Evolutionary conservation across 2,113 vertebrate genomes (phyloP).

Genomic region (Psilopsiagon aurifrons): DNA sequence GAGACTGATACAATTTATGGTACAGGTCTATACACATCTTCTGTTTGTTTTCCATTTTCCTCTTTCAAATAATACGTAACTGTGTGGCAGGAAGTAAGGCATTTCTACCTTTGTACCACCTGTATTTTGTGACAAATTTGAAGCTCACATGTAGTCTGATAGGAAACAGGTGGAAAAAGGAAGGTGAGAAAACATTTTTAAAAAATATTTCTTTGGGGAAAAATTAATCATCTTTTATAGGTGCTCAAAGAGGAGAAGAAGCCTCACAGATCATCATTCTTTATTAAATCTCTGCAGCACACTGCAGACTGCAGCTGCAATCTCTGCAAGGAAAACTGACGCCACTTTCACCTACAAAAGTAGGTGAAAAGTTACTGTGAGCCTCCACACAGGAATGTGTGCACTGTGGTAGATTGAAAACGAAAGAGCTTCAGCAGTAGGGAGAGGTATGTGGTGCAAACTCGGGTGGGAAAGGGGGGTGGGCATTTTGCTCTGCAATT

Average conservation of each 20-base stretch:
- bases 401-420: background rate
- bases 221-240: conserved; percentile 8
- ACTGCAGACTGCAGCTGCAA: background rate
- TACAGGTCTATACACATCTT: background rate
- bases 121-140: background rate
- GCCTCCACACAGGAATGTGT: background rate
- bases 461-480: accelerated
- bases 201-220: background rate
- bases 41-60: background rate
- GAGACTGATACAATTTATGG: background rate
- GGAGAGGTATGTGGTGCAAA: background rate
- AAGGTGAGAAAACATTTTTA: background rate
- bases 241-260: background rate
- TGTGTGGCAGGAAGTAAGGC: background rate
- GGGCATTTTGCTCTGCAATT: background rate
- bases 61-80: background rate
- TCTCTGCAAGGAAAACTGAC: background rate
- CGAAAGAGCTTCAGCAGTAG: background rate
- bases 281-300: background rate
- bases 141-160: background rate
- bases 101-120: background rate
- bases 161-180: background rate
- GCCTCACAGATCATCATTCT: background rate
- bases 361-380: background rate
- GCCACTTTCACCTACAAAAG: background rate